Base-by-base conservation (phyloP, 2,113 vertebrate species). In the Pelvicachromis taeniatus region DNA sequence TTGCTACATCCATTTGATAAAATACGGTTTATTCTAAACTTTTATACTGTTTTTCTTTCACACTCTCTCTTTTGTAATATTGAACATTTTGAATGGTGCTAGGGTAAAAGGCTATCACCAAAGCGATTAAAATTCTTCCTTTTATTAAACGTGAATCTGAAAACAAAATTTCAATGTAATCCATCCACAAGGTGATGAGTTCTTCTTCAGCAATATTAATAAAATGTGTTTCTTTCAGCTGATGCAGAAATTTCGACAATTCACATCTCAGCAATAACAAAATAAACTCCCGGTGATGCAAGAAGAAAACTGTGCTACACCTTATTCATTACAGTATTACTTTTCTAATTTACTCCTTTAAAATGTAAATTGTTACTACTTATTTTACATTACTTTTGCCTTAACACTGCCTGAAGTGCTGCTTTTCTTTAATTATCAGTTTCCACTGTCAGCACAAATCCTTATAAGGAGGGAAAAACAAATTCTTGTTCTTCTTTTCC, bases 1-100 rank as follows among this genome's bases (percentile, higher is more conserved):
- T 70, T 4, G 2, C 21, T 0, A 45, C 0, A 2, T 45, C 12
- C 8, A 45, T 10, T 70, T 42, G 21, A 16, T 4, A 31, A 23
- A 6, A 68, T 9, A 42, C 0, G 0, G 13, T 42, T 16, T 0
- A 45, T 10, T 45, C 1, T 70, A 70, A 70, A 70, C 21, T 26
- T 45, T 45, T 70, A 45, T 6, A 45, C 10, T 70, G 21, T 70
- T 70, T 45, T 68, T 23, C 3, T 40, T 68, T 68, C 21, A 23
- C 21, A 68, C 21, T 45, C 8, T 45, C 0, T 0, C 1, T 73
- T 73, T 11, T 48, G 14, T 17, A 73, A 73, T 11, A 73, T 17
- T 45, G 13, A 68, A 42, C n/a, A n/a, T n/a, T n/a, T n/a, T n/a
- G n/a, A 26, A 26, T 26, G 38, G 12, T 23, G 38, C 13, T 0